Conservation (phyloP, 2,888 invertebrate species). For the Seira musarum region DNA sequence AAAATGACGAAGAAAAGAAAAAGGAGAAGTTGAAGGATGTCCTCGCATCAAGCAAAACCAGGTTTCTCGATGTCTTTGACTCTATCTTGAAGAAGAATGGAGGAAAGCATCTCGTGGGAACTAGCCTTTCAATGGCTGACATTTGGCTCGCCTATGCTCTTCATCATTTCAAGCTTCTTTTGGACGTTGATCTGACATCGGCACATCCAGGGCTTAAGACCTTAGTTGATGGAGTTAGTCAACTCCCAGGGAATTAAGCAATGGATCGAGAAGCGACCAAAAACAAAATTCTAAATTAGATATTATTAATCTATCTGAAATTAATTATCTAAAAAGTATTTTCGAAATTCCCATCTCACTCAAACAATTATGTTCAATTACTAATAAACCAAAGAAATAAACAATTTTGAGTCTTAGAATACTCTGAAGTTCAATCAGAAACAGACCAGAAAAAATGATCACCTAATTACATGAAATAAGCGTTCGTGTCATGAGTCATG, state of each 20-base stretch:
- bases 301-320: no score
- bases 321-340: no score
- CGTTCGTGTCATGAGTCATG: no score
- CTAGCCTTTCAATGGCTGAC: conserved; percentile 79
- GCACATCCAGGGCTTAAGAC: conserved; percentile 75
- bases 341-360: no score
- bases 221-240: conserved; percentile 75
- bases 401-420: no score
- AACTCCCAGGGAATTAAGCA: conserved; percentile 75
- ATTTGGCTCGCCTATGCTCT: conserved; percentile 74
- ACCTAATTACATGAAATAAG: no score
- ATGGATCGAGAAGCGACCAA: conserved; percentile 76
- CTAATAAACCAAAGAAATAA: no score
- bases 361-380: no score
- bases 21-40: conserved; percentile 11
- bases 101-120: conserved; percentile 46
- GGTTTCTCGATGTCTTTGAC: conserved; percentile 40
- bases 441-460: no score
- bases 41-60: background rate
- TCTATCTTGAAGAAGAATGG: conserved; percentile 28
- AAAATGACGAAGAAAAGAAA: conserved; percentile 28
- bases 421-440: no score
- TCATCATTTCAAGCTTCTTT: background rate
- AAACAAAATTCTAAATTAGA: conserved; percentile 74
- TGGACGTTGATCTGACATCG: conserved; percentile 71